Evolutionary conservation across 2,113 vertebrate genomes (phyloP).

Genomic region (Sinocyclocheilus maitianheensis): DNA sequence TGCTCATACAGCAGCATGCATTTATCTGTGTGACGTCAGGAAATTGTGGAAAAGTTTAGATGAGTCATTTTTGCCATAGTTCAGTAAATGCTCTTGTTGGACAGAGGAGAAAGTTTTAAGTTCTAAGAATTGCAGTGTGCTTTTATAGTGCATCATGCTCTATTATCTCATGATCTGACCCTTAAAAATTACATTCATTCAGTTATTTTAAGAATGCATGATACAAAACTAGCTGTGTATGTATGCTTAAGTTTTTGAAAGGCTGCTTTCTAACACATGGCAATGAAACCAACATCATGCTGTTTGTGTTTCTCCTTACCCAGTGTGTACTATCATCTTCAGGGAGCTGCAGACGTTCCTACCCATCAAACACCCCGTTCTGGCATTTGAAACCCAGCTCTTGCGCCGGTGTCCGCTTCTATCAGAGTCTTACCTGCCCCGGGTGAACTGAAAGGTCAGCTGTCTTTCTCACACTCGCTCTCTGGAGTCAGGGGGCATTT

Average conservation of each 20-base stretch:
- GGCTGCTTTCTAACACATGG: background rate
- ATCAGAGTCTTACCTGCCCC: constrained; percentile 33
- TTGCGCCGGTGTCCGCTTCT: constrained; percentile 27
- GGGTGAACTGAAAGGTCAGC: constrained; percentile 48
- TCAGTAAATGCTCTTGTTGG: background rate
- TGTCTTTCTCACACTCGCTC: constrained; percentile 25
- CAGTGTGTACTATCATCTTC: constrained; percentile 11
- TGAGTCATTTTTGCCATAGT: constrained; percentile 10
- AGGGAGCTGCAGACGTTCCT: background rate
- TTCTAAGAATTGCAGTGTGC: background rate
- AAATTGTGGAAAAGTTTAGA: constrained; percentile 16
- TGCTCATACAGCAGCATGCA: background rate
- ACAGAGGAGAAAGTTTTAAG: background rate
- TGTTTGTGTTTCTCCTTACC: background rate
- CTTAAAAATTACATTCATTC: background rate
- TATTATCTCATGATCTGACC: background rate
- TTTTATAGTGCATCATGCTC: background rate
- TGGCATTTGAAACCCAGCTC: constrained; percentile 28
- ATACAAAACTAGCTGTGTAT: background rate
- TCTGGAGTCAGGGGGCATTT: constrained; percentile 11
- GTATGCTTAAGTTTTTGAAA: background rate
- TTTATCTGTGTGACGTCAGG: constrained; percentile 1
- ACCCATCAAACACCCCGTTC: constrained; percentile 9
- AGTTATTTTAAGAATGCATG: background rate
- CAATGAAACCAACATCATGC: background rate